Evolutionary conservation across 2,113 vertebrate genomes (phyloP).

Genomic region (Megalops atlanticus): DNA sequence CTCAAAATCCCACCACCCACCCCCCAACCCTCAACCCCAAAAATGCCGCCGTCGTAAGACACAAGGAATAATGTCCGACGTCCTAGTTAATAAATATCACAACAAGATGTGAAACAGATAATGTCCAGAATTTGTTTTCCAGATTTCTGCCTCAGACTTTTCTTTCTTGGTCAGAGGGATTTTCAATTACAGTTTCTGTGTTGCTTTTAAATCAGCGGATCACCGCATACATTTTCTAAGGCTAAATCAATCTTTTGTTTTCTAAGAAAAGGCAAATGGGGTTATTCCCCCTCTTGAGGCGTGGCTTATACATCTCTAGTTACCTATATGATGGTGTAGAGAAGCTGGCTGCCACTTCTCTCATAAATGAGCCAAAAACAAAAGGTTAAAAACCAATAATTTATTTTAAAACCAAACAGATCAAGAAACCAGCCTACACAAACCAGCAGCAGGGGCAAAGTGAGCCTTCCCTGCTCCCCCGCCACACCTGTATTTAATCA

Average conservation of each 20-base stretch:
- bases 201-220: conserved; percentile 31
- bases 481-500: too few relatives aligned
- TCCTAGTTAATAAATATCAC: conserved; percentile 49
- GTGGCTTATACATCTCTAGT: background rate
- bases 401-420: too few relatives aligned
- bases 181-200: conserved; percentile 40
- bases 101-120: conserved; percentile 44
- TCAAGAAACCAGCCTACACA: too few relatives aligned
- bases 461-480: too few relatives aligned
- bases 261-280: background rate
- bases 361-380: too few relatives aligned
- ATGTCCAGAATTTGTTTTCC: conserved; percentile 47
- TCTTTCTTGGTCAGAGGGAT: conserved; percentile 30
- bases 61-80: conserved; percentile 38
- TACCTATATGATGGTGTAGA: too few relatives aligned
- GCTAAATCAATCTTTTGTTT: background rate
- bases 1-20: conserved; percentile 61
- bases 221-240: background rate
- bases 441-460: too few relatives aligned
- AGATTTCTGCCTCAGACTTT: conserved; percentile 52
- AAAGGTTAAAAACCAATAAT: too few relatives aligned
- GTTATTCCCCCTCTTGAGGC: background rate
- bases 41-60: conserved; percentile 47
- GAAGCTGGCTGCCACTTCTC: too few relatives aligned
- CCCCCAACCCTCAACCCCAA: conserved; percentile 37